Conservation (phyloP, 1,140 invertebrate genomes). For the Zaprionus taronus region DNA sequence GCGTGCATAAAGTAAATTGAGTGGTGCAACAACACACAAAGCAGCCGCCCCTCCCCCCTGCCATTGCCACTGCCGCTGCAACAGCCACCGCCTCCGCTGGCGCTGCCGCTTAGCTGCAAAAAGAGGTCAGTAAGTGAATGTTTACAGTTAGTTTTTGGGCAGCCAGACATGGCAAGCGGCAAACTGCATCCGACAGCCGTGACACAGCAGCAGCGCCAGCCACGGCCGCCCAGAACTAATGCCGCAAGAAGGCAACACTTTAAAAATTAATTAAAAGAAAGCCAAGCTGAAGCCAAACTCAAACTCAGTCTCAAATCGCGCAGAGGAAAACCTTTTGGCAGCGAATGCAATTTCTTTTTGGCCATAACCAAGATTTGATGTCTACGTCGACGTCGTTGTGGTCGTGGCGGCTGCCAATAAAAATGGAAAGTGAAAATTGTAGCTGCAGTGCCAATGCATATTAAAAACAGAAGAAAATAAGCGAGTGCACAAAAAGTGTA, state of each 20-base stretch:
- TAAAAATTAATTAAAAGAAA: constrained; percentile 79
- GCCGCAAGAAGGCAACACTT: constrained; percentile 41
- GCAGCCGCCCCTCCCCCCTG: constrained; percentile 21
- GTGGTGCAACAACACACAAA: constrained; percentile 42
- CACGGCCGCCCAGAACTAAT: constrained; percentile 73
- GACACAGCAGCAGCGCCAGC: constrained; percentile 55
- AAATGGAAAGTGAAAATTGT: constrained; percentile 82
- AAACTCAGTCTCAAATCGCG: not conserved
- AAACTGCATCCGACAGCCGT: constrained; percentile 75
- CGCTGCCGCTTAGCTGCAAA: constrained; percentile 41
- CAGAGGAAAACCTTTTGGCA: constrained; percentile 67
- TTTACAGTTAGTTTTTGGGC: constrained; percentile 82
- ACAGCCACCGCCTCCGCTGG: not conserved
- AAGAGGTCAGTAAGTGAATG: constrained; percentile 82
- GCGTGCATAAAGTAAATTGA: constrained; percentile 81
- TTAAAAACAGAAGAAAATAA: constrained; percentile 61
- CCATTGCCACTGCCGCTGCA: not conserved
- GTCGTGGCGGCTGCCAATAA: constrained; percentile 63
- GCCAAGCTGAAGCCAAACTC: constrained; percentile 31
- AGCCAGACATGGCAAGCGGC: constrained; percentile 63
- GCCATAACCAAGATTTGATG: constrained; percentile 76
- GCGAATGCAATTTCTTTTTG: constrained; percentile 77
- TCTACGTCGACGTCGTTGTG: constrained; percentile 49
- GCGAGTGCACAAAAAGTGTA: constrained; percentile 50
- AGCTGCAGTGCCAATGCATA: constrained; percentile 74